Conservation (phyloP, 2,113 vertebrate genomes). For the Pseudonaja textilis region DNA sequence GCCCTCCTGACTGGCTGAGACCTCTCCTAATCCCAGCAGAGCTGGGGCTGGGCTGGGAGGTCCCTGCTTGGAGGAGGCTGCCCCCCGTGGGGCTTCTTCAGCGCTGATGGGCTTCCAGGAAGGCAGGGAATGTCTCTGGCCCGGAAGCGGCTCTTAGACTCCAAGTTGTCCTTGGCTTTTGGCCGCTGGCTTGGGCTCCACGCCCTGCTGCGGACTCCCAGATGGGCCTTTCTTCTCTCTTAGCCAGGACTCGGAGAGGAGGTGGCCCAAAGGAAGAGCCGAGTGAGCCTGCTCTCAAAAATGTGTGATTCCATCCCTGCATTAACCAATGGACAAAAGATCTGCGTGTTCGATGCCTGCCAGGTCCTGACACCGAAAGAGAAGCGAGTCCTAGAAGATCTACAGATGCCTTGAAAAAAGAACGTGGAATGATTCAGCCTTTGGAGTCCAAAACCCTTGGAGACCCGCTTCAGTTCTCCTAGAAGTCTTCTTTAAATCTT, state of each 20-base stretch:
- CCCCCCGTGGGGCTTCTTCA: neutral
- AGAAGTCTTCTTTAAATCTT: neutral
- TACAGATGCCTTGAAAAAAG: neutral
- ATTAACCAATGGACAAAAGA: neutral
- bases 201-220: neutral
- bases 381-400: neutral
- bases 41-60: too few relatives aligned
- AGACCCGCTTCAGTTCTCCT: neutral
- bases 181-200: neutral
- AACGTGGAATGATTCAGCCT: neutral
- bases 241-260: neutral
- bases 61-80: neutral
- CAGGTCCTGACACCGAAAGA: neutral
- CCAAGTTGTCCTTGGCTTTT: neutral
- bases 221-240: neutral
- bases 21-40: neutral
- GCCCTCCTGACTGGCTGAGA: neutral
- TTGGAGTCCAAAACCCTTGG: neutral
- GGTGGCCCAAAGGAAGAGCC: neutral
- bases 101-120: neutral
- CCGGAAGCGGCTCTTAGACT: neutral
- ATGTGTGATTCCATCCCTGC: neutral
- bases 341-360: neutral
- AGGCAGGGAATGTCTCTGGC: neutral
- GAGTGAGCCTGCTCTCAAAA: neutral